Percentiles rank a stretch among this genome's conserved stretches.
phyloP scores from a whole-genome alignment of 1,140 invertebrate species.

The Temnothorax nylanderi region DNA sequence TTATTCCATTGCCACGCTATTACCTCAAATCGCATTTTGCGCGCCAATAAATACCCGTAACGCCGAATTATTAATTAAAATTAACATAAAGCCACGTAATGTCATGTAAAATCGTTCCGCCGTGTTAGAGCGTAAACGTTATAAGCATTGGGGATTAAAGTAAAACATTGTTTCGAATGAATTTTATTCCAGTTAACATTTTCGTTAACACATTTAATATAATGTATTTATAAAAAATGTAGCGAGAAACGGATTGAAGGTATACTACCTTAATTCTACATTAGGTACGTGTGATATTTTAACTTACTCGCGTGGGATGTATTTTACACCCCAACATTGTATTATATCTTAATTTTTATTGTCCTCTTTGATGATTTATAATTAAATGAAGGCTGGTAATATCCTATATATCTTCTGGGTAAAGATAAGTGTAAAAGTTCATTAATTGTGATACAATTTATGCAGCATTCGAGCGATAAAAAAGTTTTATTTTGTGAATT shows the following conservation, averaged over 20 bases:
- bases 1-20: neutral
- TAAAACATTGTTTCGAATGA: slow-evolving; percentile 22
- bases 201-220: neutral
- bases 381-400: too few relatives aligned
- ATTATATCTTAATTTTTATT: too few relatives aligned
- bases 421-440: too few relatives aligned
- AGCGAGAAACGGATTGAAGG: neutral
- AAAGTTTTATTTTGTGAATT: too few relatives aligned
- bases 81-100: slow-evolving; percentile 51
- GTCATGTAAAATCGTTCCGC: slow-evolving; percentile 31
- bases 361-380: too few relatives aligned
- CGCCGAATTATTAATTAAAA: slow-evolving; percentile 57
- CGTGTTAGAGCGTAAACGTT: neutral
- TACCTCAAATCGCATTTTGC: slow-evolving; percentile 40
- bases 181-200: slow-evolving; percentile 27
- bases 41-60: slow-evolving; percentile 37
- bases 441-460: too few relatives aligned
- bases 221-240: neutral
- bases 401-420: too few relatives aligned
- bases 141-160: slow-evolving; percentile 40
- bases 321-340: too few relatives aligned
- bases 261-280: neutral
- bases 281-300: too few relatives aligned
- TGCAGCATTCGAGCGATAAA: too few relatives aligned
- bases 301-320: too few relatives aligned